Evolutionary conservation across 2,113 vertebrate species (phyloP).

Genomic region (Heterocephalus glaber): DNA sequence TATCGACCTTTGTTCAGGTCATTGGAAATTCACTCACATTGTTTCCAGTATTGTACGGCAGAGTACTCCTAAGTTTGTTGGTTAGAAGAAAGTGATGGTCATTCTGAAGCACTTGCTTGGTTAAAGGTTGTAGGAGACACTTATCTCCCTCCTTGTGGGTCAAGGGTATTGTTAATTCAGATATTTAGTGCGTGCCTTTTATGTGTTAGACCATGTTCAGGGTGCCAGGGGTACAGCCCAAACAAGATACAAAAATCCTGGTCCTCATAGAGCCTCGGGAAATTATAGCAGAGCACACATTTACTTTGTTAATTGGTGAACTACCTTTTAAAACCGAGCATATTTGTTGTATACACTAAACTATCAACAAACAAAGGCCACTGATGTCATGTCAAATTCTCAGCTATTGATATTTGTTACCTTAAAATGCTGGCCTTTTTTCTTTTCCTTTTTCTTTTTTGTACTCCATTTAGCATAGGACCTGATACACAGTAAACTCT

Average conservation of each 20-base stretch:
- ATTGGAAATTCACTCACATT: background rate
- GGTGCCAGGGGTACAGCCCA: background rate
- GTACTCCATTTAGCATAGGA: background rate
- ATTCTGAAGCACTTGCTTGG: conserved; percentile 5
- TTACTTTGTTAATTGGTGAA: background rate
- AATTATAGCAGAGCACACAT: background rate
- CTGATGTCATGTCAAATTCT: background rate
- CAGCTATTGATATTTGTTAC: background rate
- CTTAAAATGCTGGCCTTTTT: background rate
- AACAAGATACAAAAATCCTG: background rate
- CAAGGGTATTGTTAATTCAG: background rate
- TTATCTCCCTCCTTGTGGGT: background rate
- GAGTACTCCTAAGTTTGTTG: background rate
- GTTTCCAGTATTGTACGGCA: background rate
- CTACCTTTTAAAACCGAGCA: background rate
- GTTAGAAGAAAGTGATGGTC: background rate
- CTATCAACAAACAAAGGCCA: conserved; percentile 11
- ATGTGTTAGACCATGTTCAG: background rate
- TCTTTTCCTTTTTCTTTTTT: background rate
- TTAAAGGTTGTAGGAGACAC: background rate
- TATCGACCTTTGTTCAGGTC: background rate
- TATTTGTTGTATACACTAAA: background rate
- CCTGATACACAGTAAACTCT: background rate
- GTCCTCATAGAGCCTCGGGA: background rate
- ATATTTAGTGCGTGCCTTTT: background rate